Base-by-base conservation (phyloP, 2,113 vertebrate genomes). In the Empidonax traillii region DNA sequence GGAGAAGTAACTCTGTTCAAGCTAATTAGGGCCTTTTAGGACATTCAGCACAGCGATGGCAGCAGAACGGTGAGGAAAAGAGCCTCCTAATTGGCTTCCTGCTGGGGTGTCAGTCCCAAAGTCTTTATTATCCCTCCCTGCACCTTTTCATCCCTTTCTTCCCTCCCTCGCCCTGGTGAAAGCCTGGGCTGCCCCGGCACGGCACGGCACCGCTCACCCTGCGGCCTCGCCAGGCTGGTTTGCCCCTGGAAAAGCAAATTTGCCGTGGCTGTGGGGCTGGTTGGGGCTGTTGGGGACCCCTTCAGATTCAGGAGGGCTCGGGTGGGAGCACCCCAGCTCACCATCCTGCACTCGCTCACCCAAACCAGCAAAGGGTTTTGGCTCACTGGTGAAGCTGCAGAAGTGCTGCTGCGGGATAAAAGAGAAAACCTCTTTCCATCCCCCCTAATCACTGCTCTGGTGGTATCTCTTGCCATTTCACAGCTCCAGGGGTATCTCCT, bases 1-100 rank as follows among this genome's bases (percentile, higher is more conserved):
- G 86, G 90, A 94, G 91, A 84, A 53, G 90, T 61, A 91, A 95
- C 91, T 89, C 85, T n/a, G 39, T 13, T 95, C 95, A 94, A 95
- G 92, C 98, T 97, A 96, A 97, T 97, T 97, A 97, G 90, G 90
- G 83, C 89, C 93, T 97, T 96, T 97, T 89, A 96, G 96, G 96
- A 95, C 92, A 94, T 97, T 96, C 93, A 82, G 86, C 82, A 35
- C 35, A 25, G 74, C 33, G 91, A 63, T 90, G 93, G 61, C 31
- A 12, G 87, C 19, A 2, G 17, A 84, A 84, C 66, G 66, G 91
- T 81, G 94, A 97, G 96, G 97, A 90, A 97, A 96, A 92, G 80
- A 88, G 82, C 71, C 94, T 97, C 94, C 97, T 98, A 98, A 97
- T 96, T 97, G 97, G 98, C 97, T 94, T 94, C 97, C 97, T 85